Base-by-base conservation (phyloP, 2,888 invertebrate genomes). In the Emmelina monodactyla region DNA sequence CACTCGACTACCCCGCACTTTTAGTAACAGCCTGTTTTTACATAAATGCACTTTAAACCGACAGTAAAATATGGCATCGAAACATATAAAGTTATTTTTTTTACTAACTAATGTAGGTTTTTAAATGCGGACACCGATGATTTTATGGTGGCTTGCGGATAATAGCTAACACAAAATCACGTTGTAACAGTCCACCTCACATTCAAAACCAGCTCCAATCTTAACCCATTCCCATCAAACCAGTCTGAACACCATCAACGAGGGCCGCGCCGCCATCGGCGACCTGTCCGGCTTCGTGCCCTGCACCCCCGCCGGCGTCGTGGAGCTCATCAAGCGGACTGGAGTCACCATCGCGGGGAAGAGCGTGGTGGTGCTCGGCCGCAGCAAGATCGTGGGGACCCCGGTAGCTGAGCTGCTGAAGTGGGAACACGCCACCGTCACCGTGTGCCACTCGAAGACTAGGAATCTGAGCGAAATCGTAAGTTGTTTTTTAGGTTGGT, bases 381-480 rank as follows among this genome's bases (percentile, higher is more conserved):
- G 99, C 47, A 97, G 97, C 64, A 96, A 97, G 73, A 98, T 99
- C 58, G 97, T 99, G 1, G 99, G 99, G 29, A 93, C 96, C 0
- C 99, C 99, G 0, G 92, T 91, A 42, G 85, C 97, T 0, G 95
- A 97, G 66, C 82, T 99, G 16, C 84, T 99, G 22, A 93, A 95
- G 65, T 98, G 97, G 97, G 87, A 94, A 49, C 85, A 99, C 66
- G 97, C 96, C 1, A 99, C 99, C 0, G 97, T 97, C 2, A 98
- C 98, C 1, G 86, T 95, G 22, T 98, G 98, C 55, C 99, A 99
- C 69, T 97, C 98, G 0, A 91, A 88, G 73, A 98, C 98, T 0
- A 87, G 85, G 54, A 85, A 96, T 65, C 73, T 97, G 40, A 83
- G 85, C 36, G 83, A 86, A 63, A 83, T 89, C 56, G 92, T 92